Conservation (phyloP, 2,888 invertebrate species). For the Argyresthia albistria region DNA sequence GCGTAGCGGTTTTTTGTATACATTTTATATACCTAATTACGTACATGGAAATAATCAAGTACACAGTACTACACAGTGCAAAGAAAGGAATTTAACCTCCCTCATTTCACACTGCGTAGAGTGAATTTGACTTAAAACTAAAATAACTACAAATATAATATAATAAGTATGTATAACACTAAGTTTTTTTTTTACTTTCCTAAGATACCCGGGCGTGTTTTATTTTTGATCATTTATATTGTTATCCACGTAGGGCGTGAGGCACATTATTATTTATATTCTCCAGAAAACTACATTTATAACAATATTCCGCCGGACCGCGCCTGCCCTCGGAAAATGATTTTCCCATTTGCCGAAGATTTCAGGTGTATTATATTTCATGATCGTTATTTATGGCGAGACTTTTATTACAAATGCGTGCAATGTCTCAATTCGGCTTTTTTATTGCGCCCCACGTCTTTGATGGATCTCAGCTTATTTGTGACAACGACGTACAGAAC, state of each 20-base stretch:
- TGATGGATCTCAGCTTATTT: constrained; percentile 56
- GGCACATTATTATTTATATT: constrained; percentile 67
- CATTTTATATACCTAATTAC: too few relatives aligned
- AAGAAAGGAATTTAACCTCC: too few relatives aligned
- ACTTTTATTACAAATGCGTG: constrained; percentile 73
- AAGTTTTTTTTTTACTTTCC: not conserved
- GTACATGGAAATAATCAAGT: too few relatives aligned
- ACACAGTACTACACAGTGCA: too few relatives aligned
- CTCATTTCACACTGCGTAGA: too few relatives aligned
- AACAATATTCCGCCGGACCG: constrained; percentile 70
- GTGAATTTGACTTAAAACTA: too few relatives aligned
- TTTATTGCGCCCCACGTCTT: constrained; percentile 63
- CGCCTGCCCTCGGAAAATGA: constrained; percentile 67
- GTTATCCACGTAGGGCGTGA: not conserved
- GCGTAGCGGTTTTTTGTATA: too few relatives aligned
- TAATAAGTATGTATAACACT: too few relatives aligned
- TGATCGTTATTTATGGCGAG: constrained; percentile 70
- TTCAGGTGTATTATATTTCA: constrained; percentile 74
- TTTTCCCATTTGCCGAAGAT: constrained; percentile 71
- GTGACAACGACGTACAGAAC: constrained; percentile 46
- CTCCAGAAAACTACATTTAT: constrained; percentile 68
- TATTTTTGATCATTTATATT: too few relatives aligned
- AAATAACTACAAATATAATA: too few relatives aligned
- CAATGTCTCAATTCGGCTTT: constrained; percentile 66
- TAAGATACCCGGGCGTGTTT: not conserved